Evolutionary conservation across 2,797 vertebrate species (phyloP), one percentile per base, ranked within the genome.

Genomic region (Gallirallus australis): DNA sequence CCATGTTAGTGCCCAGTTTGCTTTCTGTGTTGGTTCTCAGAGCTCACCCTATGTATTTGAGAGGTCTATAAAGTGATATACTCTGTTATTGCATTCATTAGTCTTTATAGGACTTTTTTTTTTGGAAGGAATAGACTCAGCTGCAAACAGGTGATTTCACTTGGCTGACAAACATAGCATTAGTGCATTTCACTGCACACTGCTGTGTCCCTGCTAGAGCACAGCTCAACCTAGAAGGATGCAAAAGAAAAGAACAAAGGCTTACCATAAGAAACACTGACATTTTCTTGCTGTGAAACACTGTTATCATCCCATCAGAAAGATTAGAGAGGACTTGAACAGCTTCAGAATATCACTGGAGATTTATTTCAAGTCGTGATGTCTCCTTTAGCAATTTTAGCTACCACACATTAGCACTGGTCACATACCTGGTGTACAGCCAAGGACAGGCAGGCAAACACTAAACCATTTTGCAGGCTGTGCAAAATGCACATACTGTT

Each of bases 1-100:
- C 12, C 10, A 5, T 8, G 15, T n/a, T 24, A 76, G 23, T 11
- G 20, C 25, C 24, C 64, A 35, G 13, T 57, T 63, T 75, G 31
- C 48, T 86, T 68, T 86, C 77, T 84, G 12, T 25, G 7, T 7
- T 48, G 33, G 11, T 13, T 12, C 30, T 78, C 3, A 9, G 35
- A 90, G n/a, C 4, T 5, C 16, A 30, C 3, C 0, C 28, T n/a
- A 7, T 0, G 1, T 11, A 15, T 37, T 21, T 6, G 30, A 82
- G 40, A 61, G 13, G 15, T 25, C n/a, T n/a, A 8, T 39, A 40
- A 76, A 69, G 54, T 47, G 14, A 71, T 14, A 30, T 8, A 7
- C 21, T 35, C 19, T 61, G 21, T 54, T 45, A 73, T 45, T 70
- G 9, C 30, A 21, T 21, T 83, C n/a, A 20, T 25, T 15, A 93